phyloP scores from a whole-genome alignment of 2,888 invertebrate species.

The Sarcophaga carnaria region DNA sequence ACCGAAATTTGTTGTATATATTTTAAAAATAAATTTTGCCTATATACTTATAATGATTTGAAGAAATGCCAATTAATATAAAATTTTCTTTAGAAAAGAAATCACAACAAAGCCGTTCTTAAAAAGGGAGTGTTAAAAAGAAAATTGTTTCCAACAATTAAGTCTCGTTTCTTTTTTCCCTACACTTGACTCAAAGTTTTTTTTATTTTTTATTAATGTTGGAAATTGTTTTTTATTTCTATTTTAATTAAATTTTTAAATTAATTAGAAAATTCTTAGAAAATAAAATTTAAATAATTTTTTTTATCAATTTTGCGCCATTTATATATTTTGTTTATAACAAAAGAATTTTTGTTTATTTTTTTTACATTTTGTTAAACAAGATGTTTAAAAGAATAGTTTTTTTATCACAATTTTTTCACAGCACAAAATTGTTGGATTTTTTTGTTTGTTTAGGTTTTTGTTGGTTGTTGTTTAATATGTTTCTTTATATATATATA shows the following conservation, averaged over 20 bases:
- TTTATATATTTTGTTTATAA: constrained; percentile 62
- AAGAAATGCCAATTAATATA: constrained; percentile 64
- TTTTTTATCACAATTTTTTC: constrained; percentile 69
- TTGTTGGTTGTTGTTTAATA: constrained; percentile 42
- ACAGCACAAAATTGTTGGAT: constrained; percentile 69
- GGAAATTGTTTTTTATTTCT: not conserved
- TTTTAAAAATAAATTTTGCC: constrained; percentile 60
- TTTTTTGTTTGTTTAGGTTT: constrained; percentile 23
- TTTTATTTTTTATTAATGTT: not conserved
- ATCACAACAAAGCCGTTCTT: constrained; percentile 68
- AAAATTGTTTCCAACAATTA: not conserved
- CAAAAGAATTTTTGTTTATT: constrained; percentile 55
- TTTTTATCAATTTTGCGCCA: constrained; percentile 66
- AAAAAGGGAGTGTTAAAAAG: constrained; percentile 29
- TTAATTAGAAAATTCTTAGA: not conserved
- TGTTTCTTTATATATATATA: constrained; percentile 43
- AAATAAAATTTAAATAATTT: constrained; percentile 17
- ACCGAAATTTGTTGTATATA: constrained; percentile 68
- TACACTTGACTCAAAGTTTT: not conserved
- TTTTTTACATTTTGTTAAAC: constrained; percentile 64
- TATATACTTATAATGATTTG: constrained; percentile 52
- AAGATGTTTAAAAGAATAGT: constrained; percentile 65
- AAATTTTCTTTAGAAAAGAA: constrained; percentile 54
- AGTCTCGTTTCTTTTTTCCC: not conserved
- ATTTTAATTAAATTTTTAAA: not conserved